Percentiles rank a stretch among this genome's conserved stretches.
These are phyloP conservation scores for Homarus americanus DNA, from an alignment of 1,140 invertebrate genomes.

Conservation along the genomic window DNA sequence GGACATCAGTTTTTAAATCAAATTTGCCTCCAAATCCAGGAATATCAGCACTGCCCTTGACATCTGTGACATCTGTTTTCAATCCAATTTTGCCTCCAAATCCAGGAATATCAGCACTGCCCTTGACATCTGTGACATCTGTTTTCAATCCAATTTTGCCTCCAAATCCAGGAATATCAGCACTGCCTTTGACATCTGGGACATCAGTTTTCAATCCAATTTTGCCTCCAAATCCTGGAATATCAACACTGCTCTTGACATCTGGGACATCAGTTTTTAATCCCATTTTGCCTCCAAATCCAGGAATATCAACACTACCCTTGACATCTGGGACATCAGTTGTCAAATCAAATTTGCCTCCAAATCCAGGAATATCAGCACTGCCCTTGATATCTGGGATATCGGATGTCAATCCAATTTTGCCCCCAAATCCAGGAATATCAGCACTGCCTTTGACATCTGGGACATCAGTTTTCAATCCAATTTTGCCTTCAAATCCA, in stretches of 20 bases:
- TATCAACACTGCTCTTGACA: neutral
- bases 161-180: constrained; percentile 12
- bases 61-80: neutral
- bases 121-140: neutral
- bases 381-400: neutral
- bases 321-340: no score
- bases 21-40: constrained; percentile 2
- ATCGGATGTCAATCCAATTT: neutral
- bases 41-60: neutral
- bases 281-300: no score
- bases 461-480: neutral
- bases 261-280: no score
- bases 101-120: neutral
- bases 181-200: neutral
- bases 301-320: no score
- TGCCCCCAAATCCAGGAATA: constrained; percentile 15
- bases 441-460: neutral
- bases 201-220: neutral
- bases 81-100: constrained; percentile 2
- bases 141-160: neutral
- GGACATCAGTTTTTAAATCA: neutral
- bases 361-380: constrained; percentile 8
- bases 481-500: constrained; percentile 32
- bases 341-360: neutral
- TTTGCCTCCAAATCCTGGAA: constrained; percentile 34